phyloP scores from a whole-genome alignment of 2,113 vertebrate genomes.

The Pardalotus punctatus region DNA sequence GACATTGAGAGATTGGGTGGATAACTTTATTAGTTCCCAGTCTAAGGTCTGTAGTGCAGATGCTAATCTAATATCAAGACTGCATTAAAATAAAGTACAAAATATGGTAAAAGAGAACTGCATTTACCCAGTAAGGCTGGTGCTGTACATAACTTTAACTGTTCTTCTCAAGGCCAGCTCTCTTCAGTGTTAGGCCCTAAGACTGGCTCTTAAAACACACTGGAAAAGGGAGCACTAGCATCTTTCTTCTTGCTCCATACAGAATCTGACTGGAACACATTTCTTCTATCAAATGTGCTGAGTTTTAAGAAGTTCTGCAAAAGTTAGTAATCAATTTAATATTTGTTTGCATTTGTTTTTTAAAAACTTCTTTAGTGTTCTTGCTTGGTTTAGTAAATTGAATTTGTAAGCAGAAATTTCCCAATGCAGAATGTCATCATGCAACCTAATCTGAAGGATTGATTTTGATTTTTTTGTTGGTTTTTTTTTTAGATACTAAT shows the following conservation, averaged over 20 bases:
- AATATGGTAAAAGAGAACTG: constrained; percentile 29
- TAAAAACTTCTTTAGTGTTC: background rate
- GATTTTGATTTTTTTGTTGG: background rate
- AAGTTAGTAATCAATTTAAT: background rate
- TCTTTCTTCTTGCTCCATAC: background rate
- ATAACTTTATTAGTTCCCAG: constrained; percentile 69
- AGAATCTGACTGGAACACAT: background rate
- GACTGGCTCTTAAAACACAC: background rate
- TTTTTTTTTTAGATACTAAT: background rate
- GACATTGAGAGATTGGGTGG: constrained; percentile 36
- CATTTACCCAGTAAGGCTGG: background rate
- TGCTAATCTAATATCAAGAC: constrained; percentile 64
- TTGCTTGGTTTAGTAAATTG: background rate
- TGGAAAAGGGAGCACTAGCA: background rate
- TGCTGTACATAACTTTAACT: background rate
- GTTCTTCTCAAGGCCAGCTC: background rate
- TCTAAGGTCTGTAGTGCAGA: constrained; percentile 42
- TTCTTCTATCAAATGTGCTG: background rate
- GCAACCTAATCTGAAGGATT: background rate
- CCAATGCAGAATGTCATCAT: background rate
- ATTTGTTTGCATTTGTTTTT: background rate
- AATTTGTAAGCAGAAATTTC: background rate
- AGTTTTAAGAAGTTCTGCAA: background rate
- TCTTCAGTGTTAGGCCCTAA: background rate
- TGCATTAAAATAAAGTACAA: constrained; percentile 42